Conservation (phyloP, 35 echinoderm and acorn worm genomes). For the Patiria miniata region DNA sequence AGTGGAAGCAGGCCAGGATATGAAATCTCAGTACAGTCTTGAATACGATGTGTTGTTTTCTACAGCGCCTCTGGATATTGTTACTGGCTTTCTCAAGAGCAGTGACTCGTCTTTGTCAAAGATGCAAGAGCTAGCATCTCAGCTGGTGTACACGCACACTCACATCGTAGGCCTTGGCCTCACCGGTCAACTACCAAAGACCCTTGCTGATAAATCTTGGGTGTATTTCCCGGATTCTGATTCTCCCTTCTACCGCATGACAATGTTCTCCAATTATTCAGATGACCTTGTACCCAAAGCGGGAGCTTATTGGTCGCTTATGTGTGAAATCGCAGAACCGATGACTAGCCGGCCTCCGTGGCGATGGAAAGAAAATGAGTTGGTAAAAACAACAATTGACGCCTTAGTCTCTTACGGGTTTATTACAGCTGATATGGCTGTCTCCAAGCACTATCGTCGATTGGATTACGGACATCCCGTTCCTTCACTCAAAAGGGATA, state of each 20-base stretch:
- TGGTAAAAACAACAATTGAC: background rate
- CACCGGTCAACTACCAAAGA: conserved; percentile 21
- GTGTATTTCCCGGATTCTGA: conserved; percentile 56
- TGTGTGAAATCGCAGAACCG: conserved; percentile 50
- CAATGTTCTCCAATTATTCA: conserved; percentile 50
- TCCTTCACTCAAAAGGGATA: conserved; percentile 31
- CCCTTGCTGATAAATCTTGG: conserved; percentile 40
- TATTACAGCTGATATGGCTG: conserved; percentile 15
- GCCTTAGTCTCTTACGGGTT: conserved; percentile 31
- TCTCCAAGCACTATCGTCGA: conserved; percentile 44
- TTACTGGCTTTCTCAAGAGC: background rate
- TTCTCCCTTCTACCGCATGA: conserved; percentile 55
- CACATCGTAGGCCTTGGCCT: conserved; percentile 47
- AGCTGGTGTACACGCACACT: conserved; percentile 44
- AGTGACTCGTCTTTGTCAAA: background rate
- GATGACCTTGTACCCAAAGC: conserved; percentile 43
- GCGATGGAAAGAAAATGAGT: background rate
- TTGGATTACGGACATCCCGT: conserved; percentile 45
- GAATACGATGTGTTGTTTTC: background rate
- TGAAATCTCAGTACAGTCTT: background rate
- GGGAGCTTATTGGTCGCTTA: conserved; percentile 34
- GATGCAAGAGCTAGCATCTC: conserved; percentile 19
- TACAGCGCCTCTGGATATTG: background rate
- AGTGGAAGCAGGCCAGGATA: background rate
- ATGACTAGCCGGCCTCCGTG: background rate